Conservation (phyloP, 2,888 invertebrate species). For the Diachrysia chrysitis region DNA sequence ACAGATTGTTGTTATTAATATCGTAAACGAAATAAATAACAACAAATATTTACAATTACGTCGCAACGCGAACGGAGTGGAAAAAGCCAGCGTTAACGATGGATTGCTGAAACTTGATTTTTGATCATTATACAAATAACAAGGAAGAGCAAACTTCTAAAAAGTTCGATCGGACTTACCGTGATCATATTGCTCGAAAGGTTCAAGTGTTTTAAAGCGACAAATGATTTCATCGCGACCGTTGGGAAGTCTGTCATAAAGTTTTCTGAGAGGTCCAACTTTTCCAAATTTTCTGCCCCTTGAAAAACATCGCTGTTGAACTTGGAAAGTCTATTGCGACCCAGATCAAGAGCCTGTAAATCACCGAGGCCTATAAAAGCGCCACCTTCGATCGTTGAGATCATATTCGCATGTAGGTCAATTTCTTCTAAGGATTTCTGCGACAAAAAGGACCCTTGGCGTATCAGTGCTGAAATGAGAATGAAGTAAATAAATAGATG, state of each 20-base stretch:
- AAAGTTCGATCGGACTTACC: slow-evolving; percentile 82
- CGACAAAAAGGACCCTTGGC: slow-evolving; percentile 91
- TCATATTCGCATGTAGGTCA: slow-evolving; percentile 94
- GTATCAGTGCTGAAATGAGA: slow-evolving; percentile 90
- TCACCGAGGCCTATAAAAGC: slow-evolving; percentile 92
- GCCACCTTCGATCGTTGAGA: slow-evolving; percentile 93
- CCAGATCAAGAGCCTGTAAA: slow-evolving; percentile 92
- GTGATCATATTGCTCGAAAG: slow-evolving; percentile 95
- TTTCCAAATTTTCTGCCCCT: slow-evolving; percentile 93
- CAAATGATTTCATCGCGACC: slow-evolving; percentile 92
- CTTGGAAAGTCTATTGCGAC: slow-evolving; percentile 93
- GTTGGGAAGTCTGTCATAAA: slow-evolving; percentile 95
- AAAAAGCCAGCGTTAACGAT: neutral
- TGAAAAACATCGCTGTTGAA: slow-evolving; percentile 96
- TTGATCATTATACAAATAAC: slow-evolving; percentile 45
- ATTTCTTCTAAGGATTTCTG: slow-evolving; percentile 92
- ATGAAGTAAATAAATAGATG: slow-evolving; percentile 13
- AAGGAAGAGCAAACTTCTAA: slow-evolving; percentile 31
- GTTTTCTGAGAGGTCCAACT: slow-evolving; percentile 95
- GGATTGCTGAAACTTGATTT: slow-evolving; percentile 6
- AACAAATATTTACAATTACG: neutral
- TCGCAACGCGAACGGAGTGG: neutral
- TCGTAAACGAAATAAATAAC: neutral
- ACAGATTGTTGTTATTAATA: slow-evolving; percentile 9
- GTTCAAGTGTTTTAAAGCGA: slow-evolving; percentile 92